Evolutionary conservation across 2,797 vertebrate genomes (phyloP).

Genomic region (Acanthornis magna): DNA sequence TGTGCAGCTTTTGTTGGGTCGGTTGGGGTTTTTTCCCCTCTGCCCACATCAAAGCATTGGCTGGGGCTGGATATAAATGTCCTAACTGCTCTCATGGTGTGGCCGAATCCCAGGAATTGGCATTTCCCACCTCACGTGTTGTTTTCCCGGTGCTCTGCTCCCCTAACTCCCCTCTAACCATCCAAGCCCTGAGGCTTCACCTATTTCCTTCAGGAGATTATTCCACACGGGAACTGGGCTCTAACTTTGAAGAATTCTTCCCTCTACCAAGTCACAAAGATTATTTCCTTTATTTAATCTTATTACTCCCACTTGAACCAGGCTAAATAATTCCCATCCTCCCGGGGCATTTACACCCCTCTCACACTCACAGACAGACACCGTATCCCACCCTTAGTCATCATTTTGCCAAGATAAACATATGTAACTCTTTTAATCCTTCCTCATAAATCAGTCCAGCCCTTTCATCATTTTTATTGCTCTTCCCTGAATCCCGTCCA

Average conservation of each 20-base stretch:
- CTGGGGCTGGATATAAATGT: neutral
- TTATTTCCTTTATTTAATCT: constrained; percentile 33
- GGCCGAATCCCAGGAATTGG: neutral
- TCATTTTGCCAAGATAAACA: constrained; percentile 71
- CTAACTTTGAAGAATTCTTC: neutral
- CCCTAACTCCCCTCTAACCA: neutral
- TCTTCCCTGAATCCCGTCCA: constrained; percentile 23
- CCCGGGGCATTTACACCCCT: constrained; percentile 16
- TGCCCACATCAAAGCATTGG: neutral
- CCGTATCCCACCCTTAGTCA: constrained; percentile 36
- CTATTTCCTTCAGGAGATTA: constrained; percentile 14
- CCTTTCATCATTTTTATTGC: constrained; percentile 65
- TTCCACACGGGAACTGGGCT: constrained; percentile 3
- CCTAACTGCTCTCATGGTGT: neutral
- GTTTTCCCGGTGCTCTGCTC: neutral
- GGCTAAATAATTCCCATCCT: constrained; percentile 17
- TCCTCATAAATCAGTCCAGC: constrained; percentile 65
- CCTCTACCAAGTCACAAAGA: constrained; percentile 9
- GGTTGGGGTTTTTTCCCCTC: neutral
- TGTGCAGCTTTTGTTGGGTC: neutral
- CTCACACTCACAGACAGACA: constrained; percentile 30
- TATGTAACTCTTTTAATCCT: constrained; percentile 61
- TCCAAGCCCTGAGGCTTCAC: neutral
- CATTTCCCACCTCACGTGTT: neutral
- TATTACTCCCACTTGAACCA: constrained; percentile 33